A percentile compares a stretch with the other conserved stretches of the same genome.
These are phyloP conservation scores for Temnothorax curvispinosus DNA, from an alignment of 1,140 invertebrate species.

Conservation along the genomic window DNA sequence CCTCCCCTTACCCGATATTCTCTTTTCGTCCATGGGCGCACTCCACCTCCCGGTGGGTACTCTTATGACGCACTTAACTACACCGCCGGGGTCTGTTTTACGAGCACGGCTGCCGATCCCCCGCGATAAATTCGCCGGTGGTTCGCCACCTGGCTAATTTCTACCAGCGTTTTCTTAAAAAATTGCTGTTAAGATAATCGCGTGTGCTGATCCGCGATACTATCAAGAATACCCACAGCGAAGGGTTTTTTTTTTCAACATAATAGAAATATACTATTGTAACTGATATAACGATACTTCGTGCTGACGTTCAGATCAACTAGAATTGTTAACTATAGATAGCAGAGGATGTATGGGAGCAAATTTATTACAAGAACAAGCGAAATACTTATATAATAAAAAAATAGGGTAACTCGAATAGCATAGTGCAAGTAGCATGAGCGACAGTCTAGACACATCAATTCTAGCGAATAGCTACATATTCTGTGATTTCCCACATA, in stretches of 20 bases:
- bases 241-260: not conserved
- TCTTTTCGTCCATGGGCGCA: not conserved
- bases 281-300: not conserved
- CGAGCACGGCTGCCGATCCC: constrained; percentile 31
- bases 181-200: constrained; percentile 32
- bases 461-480: constrained; percentile 37
- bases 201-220: not conserved
- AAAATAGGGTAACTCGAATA: not conserved
- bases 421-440: not conserved
- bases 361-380: not conserved
- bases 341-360: not conserved
- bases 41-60: constrained; percentile 5
- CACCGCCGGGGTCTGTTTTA: constrained; percentile 40
- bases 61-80: constrained; percentile 58
- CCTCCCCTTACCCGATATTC: no score
- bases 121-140: constrained; percentile 44
- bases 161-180: constrained; percentile 31
- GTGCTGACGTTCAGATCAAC: not conserved
- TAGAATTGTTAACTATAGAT: not conserved
- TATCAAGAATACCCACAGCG: not conserved
- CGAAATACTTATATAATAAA: not conserved
- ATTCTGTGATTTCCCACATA: constrained; percentile 45
- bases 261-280: not conserved
- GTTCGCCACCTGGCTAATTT: constrained; percentile 50
- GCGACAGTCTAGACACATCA: not conserved